Evolutionary conservation across 1,140 invertebrate genomes (phyloP).

Genomic region (Drosophila elegans): DNA sequence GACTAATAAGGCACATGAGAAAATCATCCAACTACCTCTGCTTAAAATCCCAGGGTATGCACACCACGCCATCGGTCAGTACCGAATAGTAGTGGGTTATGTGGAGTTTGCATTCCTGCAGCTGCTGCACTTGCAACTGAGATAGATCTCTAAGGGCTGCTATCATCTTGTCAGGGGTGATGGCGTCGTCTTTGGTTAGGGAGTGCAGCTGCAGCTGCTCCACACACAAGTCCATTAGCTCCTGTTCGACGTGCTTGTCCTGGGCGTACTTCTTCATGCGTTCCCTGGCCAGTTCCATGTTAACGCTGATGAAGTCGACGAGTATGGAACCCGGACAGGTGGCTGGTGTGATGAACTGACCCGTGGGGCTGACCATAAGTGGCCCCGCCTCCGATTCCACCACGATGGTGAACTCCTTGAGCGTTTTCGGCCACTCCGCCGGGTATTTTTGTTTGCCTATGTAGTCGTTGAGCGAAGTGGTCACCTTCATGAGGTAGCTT

Average conservation of each 20-base stretch:
- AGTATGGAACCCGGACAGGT: slow-evolving; percentile 94
- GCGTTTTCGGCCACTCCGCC: slow-evolving; percentile 88
- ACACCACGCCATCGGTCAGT: slow-evolving; percentile 94
- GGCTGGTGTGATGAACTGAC: slow-evolving; percentile 95
- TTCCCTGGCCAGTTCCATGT: slow-evolving; percentile 90
- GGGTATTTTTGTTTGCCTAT: slow-evolving; percentile 89
- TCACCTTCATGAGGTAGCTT: slow-evolving; percentile 91
- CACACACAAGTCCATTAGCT: slow-evolving; percentile 88
- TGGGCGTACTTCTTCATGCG: slow-evolving; percentile 90
- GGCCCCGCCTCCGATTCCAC: slow-evolving; percentile 96
- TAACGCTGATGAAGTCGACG: slow-evolving; percentile 92
- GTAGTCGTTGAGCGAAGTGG: slow-evolving; percentile 93
- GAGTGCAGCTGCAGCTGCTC: slow-evolving; percentile 88
- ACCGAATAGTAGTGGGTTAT: slow-evolving; percentile 97
- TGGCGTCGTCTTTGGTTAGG: slow-evolving; percentile 94
- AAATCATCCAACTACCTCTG: slow-evolving; percentile 42
- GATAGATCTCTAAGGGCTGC: slow-evolving; percentile 91
- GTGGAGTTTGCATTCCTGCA: slow-evolving; percentile 88
- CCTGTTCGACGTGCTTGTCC: slow-evolving; percentile 92
- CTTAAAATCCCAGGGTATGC: slow-evolving; percentile 96
- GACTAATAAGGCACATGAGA: slow-evolving; percentile 64
- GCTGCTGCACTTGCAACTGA: slow-evolving; percentile 81
- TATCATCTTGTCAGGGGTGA: slow-evolving; percentile 95
- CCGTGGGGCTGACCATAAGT: slow-evolving; percentile 96
- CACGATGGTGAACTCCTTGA: slow-evolving; percentile 93